Evolutionary conservation across 2,888 invertebrate genomes (phyloP), one percentile per base, ranked within the genome.

Genomic region (Tetropium fuscum): DNA sequence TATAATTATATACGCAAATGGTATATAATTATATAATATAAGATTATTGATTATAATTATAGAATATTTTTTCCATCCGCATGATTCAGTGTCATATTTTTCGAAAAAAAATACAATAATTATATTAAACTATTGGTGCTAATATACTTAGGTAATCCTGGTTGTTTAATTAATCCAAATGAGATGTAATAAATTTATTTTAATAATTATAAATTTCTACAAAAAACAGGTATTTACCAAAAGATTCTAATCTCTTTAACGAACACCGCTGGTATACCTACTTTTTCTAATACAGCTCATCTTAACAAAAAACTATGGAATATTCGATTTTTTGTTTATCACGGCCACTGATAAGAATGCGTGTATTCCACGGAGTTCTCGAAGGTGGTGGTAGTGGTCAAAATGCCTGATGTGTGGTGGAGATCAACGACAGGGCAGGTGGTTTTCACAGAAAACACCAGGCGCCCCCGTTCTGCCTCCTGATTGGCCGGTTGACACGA

Each of bases 401-500:
- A 64, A 60, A 58, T 54, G 63, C 65, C 64, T 55, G 60, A 36
- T n/a, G 16, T 18, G 27, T 68, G 66, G 72, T 66, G 67, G 51
- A 72, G 71, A 73, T 70, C 69, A 68, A 71, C 70, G 64, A 65
- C 66, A 67, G 74, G 80, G 73, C 78, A 79, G 78, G 79, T 79
- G 78, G 78, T 76, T 77, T 73, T 73, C 63, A 73, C 68, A 63
- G 74, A 70, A 69, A 71, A 76, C 77, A 78, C 75, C 76, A 74
- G 78, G 76, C 76, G 76, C 72, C 73, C 72, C 71, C 58, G 64
- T 71, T 66, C 74, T 70, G 66, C 54, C 43, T 63, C 70, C 72
- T 68, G 70, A 80, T 80, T 80, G 80, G 80, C 69, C 71, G 72
- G 63, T 66, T 63, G 76, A 75, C 77, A 78, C 77, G 77, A 79